These are phyloP conservation scores for Geotrypetes seraphini DNA, from an alignment of 2,797 vertebrate genomes.

Conservation along the genomic window DNA sequence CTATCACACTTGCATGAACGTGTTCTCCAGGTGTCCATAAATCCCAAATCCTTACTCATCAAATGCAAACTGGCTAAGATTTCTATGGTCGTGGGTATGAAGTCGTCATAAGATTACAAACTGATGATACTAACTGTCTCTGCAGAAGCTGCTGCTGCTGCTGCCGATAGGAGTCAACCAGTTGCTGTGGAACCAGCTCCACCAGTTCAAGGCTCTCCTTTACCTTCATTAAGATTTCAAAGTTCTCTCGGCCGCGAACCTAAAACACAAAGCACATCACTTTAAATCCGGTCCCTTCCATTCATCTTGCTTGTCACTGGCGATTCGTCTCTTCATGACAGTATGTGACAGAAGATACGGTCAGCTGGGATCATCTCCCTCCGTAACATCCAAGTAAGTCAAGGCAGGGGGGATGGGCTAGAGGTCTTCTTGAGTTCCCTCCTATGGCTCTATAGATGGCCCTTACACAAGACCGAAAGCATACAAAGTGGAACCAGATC, in stretches of 20 bases:
- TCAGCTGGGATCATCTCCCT: background rate
- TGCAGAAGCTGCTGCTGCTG: slow-evolving; percentile 91
- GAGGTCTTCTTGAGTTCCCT: too few species aligned
- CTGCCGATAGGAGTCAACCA: slow-evolving; percentile 91
- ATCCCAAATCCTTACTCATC: too few species aligned
- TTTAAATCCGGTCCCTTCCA: fast-evolving
- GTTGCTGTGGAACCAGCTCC: slow-evolving; percentile 87
- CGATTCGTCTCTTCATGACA: background rate
- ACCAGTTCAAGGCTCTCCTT: slow-evolving; percentile 94
- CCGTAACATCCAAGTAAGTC: fast-evolving
- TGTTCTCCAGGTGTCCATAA: too few species aligned
- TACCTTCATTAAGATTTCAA: slow-evolving; percentile 93
- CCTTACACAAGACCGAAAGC: too few species aligned
- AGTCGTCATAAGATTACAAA: too few species aligned
- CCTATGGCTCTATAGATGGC: too few species aligned
- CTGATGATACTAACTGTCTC: slow-evolving; percentile 73
- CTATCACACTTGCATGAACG: too few species aligned
- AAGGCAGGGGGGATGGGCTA: too few species aligned
- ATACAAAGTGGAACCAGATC: too few species aligned
- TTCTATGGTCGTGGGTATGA: too few species aligned
- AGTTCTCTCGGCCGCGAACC: slow-evolving; percentile 94
- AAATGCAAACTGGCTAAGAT: too few species aligned
- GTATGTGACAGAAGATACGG: fast-evolving
- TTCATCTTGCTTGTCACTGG: background rate
- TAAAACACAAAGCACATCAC: slow-evolving; percentile 33